Percentiles rank a stretch among this genome's conserved stretches.
Evolutionary conservation across 2,888 invertebrate genomes (phyloP).

Genomic region (Drosophila multiciliata): DNA sequence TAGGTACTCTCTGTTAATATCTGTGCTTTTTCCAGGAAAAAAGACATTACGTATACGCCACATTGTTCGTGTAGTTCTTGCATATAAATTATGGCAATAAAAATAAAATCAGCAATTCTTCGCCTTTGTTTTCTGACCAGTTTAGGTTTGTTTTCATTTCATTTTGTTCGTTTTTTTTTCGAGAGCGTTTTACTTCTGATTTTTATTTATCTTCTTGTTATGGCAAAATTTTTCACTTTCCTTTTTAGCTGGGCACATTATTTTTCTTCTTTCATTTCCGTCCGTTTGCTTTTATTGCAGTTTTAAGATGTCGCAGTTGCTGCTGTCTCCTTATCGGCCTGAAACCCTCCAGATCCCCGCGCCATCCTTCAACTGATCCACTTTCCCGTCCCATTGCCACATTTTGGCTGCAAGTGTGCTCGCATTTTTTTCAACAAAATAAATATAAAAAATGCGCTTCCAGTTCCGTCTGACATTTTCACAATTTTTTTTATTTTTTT

Average conservation of each 20-base stretch:
- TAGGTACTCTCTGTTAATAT: conserved; percentile 56
- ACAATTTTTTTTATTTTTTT: conserved; percentile 43
- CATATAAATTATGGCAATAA: conserved; percentile 74
- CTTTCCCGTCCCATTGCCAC: conserved; percentile 25
- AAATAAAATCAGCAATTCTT: conserved; percentile 67
- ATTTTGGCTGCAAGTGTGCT: conserved; percentile 17
- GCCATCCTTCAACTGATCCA: conserved; percentile 20
- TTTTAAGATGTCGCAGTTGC: conserved; percentile 52
- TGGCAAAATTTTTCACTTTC: conserved; percentile 66
- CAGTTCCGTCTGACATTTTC: conserved; percentile 73
- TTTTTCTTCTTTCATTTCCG: conserved; percentile 75
- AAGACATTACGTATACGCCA: conserved; percentile 43
- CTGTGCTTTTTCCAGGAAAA: conserved; percentile 8
- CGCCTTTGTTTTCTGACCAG: conserved; percentile 38
- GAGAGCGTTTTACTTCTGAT: conserved; percentile 39
- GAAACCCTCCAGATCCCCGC: neutral
- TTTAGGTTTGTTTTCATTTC: conserved; percentile 31
- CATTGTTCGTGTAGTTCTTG: neutral
- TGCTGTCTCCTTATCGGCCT: conserved; percentile 2
- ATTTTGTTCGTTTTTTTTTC: conserved; percentile 16
- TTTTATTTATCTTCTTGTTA: conserved; percentile 28
- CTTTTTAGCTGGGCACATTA: conserved; percentile 66
- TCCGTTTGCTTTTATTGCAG: conserved; percentile 72
- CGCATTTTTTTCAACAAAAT: conserved; percentile 57
- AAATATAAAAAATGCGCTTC: conserved; percentile 74